phyloP scores from a whole-genome alignment of 2,888 invertebrate species.

The Priocnemis perturbator region DNA sequence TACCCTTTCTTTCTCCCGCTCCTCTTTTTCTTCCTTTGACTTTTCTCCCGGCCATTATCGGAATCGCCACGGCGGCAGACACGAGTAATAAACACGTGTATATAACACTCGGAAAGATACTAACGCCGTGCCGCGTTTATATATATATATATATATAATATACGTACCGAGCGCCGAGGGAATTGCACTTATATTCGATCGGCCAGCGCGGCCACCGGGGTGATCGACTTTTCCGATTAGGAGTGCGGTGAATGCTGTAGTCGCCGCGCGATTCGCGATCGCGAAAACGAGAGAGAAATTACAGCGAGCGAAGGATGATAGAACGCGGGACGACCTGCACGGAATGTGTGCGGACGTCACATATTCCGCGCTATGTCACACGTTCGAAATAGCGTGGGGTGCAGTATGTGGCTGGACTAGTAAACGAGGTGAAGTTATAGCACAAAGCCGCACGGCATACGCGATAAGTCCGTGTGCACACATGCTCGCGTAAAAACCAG shows the following conservation, averaged over 20 bases:
- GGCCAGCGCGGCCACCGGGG: constrained; percentile 28
- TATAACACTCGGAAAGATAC: constrained; percentile 46
- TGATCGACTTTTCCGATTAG: constrained; percentile 45
- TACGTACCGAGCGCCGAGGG: constrained; percentile 20
- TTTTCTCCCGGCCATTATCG: constrained; percentile 28
- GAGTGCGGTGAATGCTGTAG: not conserved
- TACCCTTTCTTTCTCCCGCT: constrained; percentile 5
- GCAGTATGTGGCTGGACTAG: too few species aligned
- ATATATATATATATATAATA: constrained; percentile 8
- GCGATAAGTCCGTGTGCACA: too few species aligned
- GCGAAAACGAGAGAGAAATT: constrained; percentile 1
- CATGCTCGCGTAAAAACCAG: too few species aligned
- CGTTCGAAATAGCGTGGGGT: too few species aligned
- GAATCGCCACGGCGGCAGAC: constrained; percentile 34
- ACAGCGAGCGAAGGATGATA: not conserved
- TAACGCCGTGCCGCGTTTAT: constrained; percentile 27
- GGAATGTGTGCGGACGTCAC: too few species aligned
- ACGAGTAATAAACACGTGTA: constrained; percentile 40
- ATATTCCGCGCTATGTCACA: too few species aligned
- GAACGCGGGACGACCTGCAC: not conserved
- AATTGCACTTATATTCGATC: constrained; percentile 33
- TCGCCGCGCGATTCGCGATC: not conserved
- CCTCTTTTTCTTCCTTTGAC: constrained; percentile 12
- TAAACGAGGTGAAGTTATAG: too few species aligned
- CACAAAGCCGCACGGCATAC: too few species aligned